phyloP scores from a whole-genome alignment of 1,140 invertebrate genomes.

The Armadillidium nasatum region DNA sequence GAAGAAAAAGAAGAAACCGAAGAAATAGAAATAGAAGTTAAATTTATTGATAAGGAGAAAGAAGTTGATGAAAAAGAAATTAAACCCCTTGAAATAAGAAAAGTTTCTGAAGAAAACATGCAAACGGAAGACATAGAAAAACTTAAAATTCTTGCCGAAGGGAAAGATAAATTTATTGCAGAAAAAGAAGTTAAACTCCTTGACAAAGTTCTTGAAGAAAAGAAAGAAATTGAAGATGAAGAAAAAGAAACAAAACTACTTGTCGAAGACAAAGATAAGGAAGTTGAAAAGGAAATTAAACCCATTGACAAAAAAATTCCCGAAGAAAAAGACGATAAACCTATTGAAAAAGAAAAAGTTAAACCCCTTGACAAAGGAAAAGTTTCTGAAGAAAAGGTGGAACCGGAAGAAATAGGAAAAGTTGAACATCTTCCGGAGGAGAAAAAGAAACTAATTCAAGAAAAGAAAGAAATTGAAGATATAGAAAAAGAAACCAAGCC shows the following conservation, averaged over 20 bases:
- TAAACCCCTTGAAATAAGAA: slow-evolving; percentile 29
- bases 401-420: not conserved
- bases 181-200: not conserved
- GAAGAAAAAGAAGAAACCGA: not conserved
- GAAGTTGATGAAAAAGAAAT: slow-evolving; percentile 39
- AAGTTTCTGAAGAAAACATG: not conserved
- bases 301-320: slow-evolving; percentile 12
- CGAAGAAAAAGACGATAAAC: not conserved
- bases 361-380: slow-evolving; percentile 9
- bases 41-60: slow-evolving; percentile 2
- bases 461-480: too few relatives aligned
- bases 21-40: not conserved
- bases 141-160: not conserved
- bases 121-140: not conserved
- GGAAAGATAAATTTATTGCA: too few relatives aligned
- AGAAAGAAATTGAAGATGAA: slow-evolving; percentile 9
- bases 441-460: too few relatives aligned
- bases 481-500: too few relatives aligned
- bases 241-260: not conserved
- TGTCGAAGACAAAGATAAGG: not conserved
- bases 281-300: slow-evolving; percentile 11
- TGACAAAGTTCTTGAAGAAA: not conserved
- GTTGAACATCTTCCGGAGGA: too few relatives aligned
- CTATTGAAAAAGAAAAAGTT: not conserved
- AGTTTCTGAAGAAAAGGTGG: not conserved